A percentile compares a stretch with the other conserved stretches of the same genome.
phyloP scores from a whole-genome alignment of 2,113 vertebrate species.

The Cyanoderma ruficeps region DNA sequence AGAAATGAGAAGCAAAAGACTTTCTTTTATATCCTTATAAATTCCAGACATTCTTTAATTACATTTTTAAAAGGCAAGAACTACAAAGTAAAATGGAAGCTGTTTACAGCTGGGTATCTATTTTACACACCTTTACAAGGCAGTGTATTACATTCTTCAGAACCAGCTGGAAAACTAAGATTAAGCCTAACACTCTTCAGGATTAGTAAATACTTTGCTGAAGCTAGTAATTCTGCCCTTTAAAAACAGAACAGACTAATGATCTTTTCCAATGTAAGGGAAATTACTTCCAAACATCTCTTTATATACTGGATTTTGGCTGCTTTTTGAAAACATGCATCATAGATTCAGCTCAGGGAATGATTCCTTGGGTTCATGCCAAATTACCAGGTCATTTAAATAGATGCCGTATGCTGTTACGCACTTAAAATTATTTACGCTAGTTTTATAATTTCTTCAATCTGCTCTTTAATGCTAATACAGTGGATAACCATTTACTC shows the following conservation, averaged over 20 bases:
- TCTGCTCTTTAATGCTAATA: conserved; percentile 56
- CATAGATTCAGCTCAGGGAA: conserved; percentile 65
- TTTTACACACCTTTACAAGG: conserved; percentile 38
- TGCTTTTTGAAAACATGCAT: conserved; percentile 53
- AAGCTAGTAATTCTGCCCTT: conserved; percentile 17
- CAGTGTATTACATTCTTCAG: background rate
- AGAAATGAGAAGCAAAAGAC: background rate
- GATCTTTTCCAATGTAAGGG: conserved; percentile 18
- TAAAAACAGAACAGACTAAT: conserved; percentile 30
- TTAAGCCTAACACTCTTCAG: conserved; percentile 11
- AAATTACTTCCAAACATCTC: conserved; percentile 37
- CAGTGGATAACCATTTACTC: conserved; percentile 42
- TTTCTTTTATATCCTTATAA: background rate
- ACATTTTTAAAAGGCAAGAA: background rate
- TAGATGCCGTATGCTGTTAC: conserved; percentile 19
- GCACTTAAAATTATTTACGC: conserved; percentile 69
- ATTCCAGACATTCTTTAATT: background rate
- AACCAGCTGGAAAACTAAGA: conserved; percentile 30
- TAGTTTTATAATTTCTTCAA: conserved; percentile 64
- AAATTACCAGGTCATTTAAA: conserved; percentile 71
- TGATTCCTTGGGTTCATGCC: conserved; percentile 41
- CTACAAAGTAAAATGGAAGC: background rate
- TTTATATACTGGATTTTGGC: conserved; percentile 24
- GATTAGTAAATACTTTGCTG: conserved; percentile 23
- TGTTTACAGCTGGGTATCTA: conserved; percentile 6